Evolutionary conservation across 2,113 vertebrate species (phyloP).

Genomic region (Formicarius rufipectus): DNA sequence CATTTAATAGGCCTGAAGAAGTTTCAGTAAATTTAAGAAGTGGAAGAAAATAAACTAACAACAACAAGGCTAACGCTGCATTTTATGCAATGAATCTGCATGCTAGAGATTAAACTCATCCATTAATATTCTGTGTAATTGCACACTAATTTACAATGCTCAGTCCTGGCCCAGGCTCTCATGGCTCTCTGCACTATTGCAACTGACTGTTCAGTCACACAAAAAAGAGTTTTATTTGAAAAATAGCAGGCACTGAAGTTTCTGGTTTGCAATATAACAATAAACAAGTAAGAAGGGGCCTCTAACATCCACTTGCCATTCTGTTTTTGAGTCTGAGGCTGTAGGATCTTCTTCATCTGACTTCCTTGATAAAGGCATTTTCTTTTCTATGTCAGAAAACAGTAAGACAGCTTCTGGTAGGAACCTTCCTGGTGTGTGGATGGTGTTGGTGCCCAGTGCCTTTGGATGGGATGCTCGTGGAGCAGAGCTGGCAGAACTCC

Average conservation of each 20-base stretch:
- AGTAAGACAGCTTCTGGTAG: neutral
- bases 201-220: neutral
- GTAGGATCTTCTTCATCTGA: neutral
- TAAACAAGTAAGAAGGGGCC: neutral
- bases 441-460: neutral
- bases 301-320: neutral
- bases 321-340: neutral
- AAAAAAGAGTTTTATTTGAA: neutral
- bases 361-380: neutral
- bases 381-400: neutral
- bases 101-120: neutral
- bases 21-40: constrained; percentile 26
- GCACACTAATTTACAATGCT: neutral
- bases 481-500: neutral
- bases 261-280: neutral
- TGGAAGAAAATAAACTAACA: neutral
- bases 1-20: constrained; percentile 6
- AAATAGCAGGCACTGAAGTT: neutral
- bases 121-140: neutral
- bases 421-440: neutral
- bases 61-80: neutral
- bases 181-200: neutral
- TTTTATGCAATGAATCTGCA: neutral
- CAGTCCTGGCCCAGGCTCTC: neutral
- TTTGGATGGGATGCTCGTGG: neutral